A percentile compares a stretch with the other conserved stretches of the same genome.
These are phyloP conservation scores for Coelogynopora nodosa DNA, from an alignment of 2,888 invertebrate species.

Conservation along the genomic window DNA sequence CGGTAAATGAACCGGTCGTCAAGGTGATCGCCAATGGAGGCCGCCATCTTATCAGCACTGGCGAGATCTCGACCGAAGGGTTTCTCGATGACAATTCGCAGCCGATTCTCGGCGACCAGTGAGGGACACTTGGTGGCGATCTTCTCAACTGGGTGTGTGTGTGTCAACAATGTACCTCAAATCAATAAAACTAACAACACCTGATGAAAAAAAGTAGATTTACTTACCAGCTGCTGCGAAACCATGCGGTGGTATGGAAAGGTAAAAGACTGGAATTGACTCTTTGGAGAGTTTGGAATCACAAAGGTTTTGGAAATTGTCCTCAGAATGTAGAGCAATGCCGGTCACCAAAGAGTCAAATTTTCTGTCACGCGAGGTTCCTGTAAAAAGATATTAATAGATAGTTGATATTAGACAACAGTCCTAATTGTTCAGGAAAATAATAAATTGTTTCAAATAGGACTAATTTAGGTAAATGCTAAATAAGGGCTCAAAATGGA, in stretches of 20 bases:
- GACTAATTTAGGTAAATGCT: no score
- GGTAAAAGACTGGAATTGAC: background rate
- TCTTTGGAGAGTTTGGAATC: background rate
- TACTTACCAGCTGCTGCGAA: background rate
- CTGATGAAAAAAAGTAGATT: background rate
- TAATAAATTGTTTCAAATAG: no score
- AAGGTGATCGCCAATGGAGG: constrained; percentile 80
- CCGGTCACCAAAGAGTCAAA: background rate
- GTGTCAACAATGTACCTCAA: background rate
- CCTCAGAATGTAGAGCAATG: background rate
- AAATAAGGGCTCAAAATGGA: background rate
- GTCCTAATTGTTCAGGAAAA: no score
- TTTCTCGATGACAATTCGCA: constrained; percentile 87
- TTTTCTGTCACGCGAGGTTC: background rate
- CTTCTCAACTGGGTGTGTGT: background rate
- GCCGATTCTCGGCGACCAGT: background rate
- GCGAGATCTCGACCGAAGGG: constrained; percentile 90
- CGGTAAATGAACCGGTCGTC: constrained; percentile 90
- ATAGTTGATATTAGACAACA: no score
- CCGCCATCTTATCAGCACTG: constrained; percentile 76
- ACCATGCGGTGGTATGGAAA: background rate
- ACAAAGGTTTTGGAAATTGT: background rate
- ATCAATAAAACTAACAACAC: background rate
- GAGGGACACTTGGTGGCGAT: background rate
- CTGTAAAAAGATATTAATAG: no score